Evolutionary conservation across 2,113 vertebrate species (phyloP), one percentile per base, ranked within the genome.

Genomic region (Chinchilla lanigera): DNA sequence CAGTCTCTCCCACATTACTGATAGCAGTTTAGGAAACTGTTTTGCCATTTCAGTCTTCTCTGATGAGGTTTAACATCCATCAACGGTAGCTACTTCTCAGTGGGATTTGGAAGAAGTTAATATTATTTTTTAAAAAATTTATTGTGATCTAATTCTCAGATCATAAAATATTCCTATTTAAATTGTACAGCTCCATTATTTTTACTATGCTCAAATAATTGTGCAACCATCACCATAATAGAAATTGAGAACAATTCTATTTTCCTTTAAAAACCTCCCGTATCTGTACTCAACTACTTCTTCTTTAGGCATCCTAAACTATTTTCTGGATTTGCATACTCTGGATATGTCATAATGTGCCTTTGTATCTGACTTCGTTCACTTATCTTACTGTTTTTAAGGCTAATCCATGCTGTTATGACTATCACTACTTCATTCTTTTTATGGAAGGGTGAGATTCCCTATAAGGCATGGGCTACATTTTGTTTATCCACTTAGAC

Each of bases 201-300:
- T 95, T 84, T 71, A 19, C 44, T 60, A 20, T 38, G n/a, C 24
- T 60, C 10, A 71, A 52, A 89, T 38, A 35, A 50, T 82, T 93
- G 17, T 75, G 19, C 35, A 93, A 38, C 33, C 28, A 81, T 67
- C 11, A 61, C 22, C 12, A 14, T 30, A 84, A 52, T 14, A 8
- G 19, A 93, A 75, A 89, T 93, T 84, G 47, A 41, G 54, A 86
- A 67, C 16, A 71, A 38, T 61, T 61, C 81, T 13, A 86, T 30
- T 50, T 47, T 38, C 20, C 11, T 22, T 63, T 69, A 73, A 92
- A 33, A 69, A 35, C n/a, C n/a, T 56, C 9, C 3, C 14, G 0
- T 16, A 6, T 7, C 30, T 35, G 22, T 44, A n/a, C 4, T 7
- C 50, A 77, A 14, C 12, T 1, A n/a, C 14, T 58, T 0, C 3